These are phyloP conservation scores for Salticus scenicus DNA, from an alignment of 2,888 invertebrate genomes.

Conservation along the genomic window DNA sequence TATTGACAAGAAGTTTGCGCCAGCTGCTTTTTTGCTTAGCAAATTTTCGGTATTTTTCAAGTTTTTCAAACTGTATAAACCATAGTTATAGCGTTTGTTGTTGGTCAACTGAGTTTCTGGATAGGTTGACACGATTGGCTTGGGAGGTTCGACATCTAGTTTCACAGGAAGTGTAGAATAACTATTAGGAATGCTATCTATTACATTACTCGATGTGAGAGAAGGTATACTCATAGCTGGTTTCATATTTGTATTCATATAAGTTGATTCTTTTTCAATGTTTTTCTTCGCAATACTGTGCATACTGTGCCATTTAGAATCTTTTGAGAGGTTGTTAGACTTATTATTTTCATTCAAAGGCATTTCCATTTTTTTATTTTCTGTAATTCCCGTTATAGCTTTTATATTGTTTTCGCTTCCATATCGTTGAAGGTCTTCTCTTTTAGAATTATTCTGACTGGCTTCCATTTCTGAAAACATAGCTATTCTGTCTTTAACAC, in stretches of 20 bases:
- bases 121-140: constrained; percentile 65
- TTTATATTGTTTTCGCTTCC: constrained; percentile 59
- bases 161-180: constrained; percentile 38
- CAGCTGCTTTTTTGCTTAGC: constrained; percentile 42
- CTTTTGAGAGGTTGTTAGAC: constrained; percentile 14
- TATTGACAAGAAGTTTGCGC: constrained; percentile 41
- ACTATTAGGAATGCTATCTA: constrained; percentile 20
- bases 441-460: constrained; percentile 26
- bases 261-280: constrained; percentile 8
- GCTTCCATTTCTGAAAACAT: constrained; percentile 82
- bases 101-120: constrained; percentile 66
- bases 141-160: constrained; percentile 50
- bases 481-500: constrained; percentile 89
- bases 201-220: constrained; percentile 11
- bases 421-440: constrained; percentile 50
- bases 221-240: constrained; percentile 52
- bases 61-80: constrained; percentile 52
- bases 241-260: constrained; percentile 24
- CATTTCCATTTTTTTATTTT: constrained; percentile 25
- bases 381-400: not conserved
- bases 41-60: constrained; percentile 58
- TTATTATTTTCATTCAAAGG: constrained; percentile 17
- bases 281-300: constrained; percentile 46
- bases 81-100: constrained; percentile 62
- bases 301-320: constrained; percentile 64